phyloP scores from a whole-genome alignment of 1,140 invertebrate genomes.

The Drosophila repletoides region DNA sequence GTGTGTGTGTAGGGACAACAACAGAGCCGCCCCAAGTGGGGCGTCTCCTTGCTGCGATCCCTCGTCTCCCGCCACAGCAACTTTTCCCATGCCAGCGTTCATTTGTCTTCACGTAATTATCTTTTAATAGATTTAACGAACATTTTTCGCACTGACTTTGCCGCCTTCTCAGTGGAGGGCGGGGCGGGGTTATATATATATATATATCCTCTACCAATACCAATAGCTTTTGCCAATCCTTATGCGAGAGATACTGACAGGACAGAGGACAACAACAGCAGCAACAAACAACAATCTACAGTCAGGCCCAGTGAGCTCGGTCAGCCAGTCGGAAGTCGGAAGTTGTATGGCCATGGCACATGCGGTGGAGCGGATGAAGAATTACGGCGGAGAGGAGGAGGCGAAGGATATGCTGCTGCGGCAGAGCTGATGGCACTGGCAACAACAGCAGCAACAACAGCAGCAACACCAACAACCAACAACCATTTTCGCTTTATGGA shows the following conservation, averaged over 20 bases:
- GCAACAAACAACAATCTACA: slow-evolving; percentile 44
- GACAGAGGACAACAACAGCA: slow-evolving; percentile 25
- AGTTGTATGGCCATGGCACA: slow-evolving; percentile 76
- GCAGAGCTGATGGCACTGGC: slow-evolving; percentile 5
- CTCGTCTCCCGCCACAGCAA: neutral
- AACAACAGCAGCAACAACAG: slow-evolving; percentile 9
- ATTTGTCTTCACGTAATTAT: slow-evolving; percentile 81
- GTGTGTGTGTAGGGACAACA: slow-evolving; percentile 38
- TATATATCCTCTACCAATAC: slow-evolving; percentile 3
- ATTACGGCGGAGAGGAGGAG: slow-evolving; percentile 12
- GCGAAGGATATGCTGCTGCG: neutral
- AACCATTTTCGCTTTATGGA: slow-evolving; percentile 78
- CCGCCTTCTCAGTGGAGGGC: slow-evolving; percentile 10
- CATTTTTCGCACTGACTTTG: slow-evolving; percentile 74
- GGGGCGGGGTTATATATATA: neutral
- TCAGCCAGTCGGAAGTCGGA: slow-evolving; percentile 70
- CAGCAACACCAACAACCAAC: slow-evolving; percentile 15
- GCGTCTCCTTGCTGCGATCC: neutral
- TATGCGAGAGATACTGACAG: neutral
- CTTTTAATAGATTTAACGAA: slow-evolving; percentile 81
- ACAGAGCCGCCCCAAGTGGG: neutral
- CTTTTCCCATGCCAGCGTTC: slow-evolving; percentile 27
- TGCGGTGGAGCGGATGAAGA: slow-evolving; percentile 49
- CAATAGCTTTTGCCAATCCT: neutral
- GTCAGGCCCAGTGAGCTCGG: slow-evolving; percentile 22